These are phyloP conservation scores for Cyclura pinguis DNA, from an alignment of 2,797 vertebrate genomes.

Conservation along the genomic window DNA sequence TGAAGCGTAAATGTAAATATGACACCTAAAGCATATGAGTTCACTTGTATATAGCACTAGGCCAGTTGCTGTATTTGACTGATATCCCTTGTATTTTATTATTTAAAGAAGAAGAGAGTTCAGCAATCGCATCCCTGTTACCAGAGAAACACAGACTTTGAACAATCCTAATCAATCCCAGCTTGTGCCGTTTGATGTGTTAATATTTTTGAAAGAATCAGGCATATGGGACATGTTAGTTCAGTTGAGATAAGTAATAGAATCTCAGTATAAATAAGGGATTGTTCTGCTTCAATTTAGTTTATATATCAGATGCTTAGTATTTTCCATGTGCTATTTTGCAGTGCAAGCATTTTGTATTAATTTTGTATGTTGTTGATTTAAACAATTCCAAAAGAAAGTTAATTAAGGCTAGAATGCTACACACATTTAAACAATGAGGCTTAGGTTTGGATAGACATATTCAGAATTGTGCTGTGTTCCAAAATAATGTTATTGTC, in stretches of 20 bases:
- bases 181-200: slow-evolving; percentile 28
- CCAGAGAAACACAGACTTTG: slow-evolving; percentile 10
- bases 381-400: too few species aligned
- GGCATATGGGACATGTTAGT: slow-evolving; percentile 15
- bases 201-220: slow-evolving; percentile 27
- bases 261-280: slow-evolving; percentile 22
- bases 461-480: background rate
- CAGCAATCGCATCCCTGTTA: slow-evolving; percentile 17
- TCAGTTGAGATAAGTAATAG: slow-evolving; percentile 26
- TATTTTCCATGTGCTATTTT: background rate
- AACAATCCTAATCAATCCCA: slow-evolving; percentile 30
- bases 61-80: background rate
- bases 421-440: background rate
- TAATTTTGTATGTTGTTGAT: background rate
- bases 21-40: background rate
- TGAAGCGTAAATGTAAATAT: slow-evolving; percentile 10
- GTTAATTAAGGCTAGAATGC: background rate
- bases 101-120: slow-evolving; percentile 14
- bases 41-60: background rate
- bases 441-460: background rate
- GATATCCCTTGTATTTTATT: slow-evolving; percentile 14
- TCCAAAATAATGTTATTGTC: background rate
- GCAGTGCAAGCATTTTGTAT: background rate
- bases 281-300: background rate
- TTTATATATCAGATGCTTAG: background rate